Conservation (phyloP, 1,140 invertebrate species). For the Drosophila melanica region DNA sequence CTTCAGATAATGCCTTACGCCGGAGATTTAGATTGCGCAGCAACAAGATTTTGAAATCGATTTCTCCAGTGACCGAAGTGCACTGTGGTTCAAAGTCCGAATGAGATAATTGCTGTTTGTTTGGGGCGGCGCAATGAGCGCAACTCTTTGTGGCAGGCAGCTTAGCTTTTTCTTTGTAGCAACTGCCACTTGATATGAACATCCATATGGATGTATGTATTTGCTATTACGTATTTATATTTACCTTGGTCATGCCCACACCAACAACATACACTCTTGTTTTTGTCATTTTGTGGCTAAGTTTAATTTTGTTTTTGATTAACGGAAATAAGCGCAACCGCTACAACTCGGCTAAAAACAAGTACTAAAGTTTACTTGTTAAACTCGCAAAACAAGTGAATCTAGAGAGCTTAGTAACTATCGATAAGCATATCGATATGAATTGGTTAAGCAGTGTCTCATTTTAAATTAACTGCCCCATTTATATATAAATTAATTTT, state of each 20-base stretch:
- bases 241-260: slow-evolving; percentile 98
- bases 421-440: slow-evolving; percentile 5
- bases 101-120: slow-evolving; percentile 31
- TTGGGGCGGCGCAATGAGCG: not conserved
- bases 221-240: slow-evolving; percentile 9
- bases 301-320: not conserved
- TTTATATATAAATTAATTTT: no score
- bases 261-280: slow-evolving; percentile 94
- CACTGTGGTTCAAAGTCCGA: slow-evolving; percentile 71
- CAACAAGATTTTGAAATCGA: slow-evolving; percentile 29
- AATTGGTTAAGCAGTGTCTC: not conserved
- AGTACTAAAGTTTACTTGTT: slow-evolving; percentile 26
- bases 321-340: slow-evolving; percentile 29
- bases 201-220: not conserved
- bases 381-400: slow-evolving; percentile 13
- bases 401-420: not conserved
- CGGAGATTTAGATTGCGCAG: slow-evolving; percentile 31
- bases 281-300: slow-evolving; percentile 82
- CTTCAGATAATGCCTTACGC: slow-evolving; percentile 33
- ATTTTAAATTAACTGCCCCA: no score
- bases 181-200: not conserved
- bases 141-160: slow-evolving; percentile 34
- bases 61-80: slow-evolving; percentile 51
- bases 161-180: slow-evolving; percentile 10
- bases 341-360: slow-evolving; percentile 35